These are phyloP conservation scores for Entomyzon cyanotis DNA, from an alignment of 2,113 vertebrate species.

Conservation along the genomic window DNA sequence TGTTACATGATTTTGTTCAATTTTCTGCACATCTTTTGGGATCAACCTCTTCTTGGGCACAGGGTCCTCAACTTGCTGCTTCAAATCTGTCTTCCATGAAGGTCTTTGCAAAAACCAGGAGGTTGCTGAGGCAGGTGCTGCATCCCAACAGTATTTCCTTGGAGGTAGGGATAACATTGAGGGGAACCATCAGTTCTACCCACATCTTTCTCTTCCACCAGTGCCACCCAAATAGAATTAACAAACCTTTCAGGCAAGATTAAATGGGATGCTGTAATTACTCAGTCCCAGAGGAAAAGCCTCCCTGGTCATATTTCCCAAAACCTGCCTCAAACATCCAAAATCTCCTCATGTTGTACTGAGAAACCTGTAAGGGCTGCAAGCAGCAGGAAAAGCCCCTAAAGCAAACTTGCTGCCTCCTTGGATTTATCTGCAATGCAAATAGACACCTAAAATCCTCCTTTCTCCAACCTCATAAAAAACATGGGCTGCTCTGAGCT, in stretches of 20 bases:
- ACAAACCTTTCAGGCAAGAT: accelerated
- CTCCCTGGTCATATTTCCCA: background rate
- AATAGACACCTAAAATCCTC: background rate
- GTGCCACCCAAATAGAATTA: background rate
- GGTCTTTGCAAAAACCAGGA: background rate
- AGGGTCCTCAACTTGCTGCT: background rate
- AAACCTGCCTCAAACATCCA: too few species aligned
- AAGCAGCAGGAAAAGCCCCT: background rate
- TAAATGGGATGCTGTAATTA: background rate
- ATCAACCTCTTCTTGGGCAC: background rate
- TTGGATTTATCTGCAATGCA: background rate
- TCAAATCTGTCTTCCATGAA: background rate
- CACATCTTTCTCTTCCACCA: accelerated
- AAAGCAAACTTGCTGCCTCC: background rate
- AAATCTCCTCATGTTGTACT: background rate
- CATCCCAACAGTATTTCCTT: background rate
- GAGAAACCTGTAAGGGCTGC: background rate
- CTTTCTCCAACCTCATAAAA: background rate
- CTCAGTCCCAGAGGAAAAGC: background rate
- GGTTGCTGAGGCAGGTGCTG: background rate
- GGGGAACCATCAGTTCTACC: accelerated
- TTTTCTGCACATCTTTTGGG: background rate
- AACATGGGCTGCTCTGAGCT: background rate
- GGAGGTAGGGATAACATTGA: accelerated
- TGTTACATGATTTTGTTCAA: accelerated